Base-by-base conservation (phyloP, 2,888 invertebrate species). In the Nowickia ferox region DNA sequence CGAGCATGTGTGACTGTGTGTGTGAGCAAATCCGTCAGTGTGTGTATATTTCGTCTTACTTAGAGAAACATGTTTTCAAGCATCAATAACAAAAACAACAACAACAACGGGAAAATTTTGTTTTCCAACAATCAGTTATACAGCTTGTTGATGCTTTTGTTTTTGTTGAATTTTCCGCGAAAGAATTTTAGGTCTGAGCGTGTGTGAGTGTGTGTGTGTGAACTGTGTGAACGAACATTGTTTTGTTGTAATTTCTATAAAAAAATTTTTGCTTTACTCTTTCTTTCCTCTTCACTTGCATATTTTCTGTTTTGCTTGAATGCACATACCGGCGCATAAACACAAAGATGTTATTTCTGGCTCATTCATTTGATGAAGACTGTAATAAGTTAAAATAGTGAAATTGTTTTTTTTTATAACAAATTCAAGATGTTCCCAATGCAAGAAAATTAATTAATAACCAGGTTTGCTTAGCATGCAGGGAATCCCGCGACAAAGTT, bases 131-230 rank as follows among this genome's bases (percentile, higher is more conserved):
- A 74, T 74, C 57, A 51, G 17, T 66, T 38, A 17, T 42, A 15
- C 30, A 57, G 65, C 80, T 72, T 78, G 78, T 71, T 78, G 69
- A 53, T 78, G 61, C 17, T 78, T 22, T 40, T 65, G 55, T 57
- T 19, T 38, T 59, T 63, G 15, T 61, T 65, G 65, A 2, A 51
- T 51, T 68, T 68, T 48, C 11, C 57, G 22, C 48, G 48, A 38
- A 68, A n/a, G 30, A 30, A 17, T n/a, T 51, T 59, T 68, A n/a
- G 59, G 13, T 51, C 5, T 42, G 17, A 9, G 51, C 51, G 51
- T n/a, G 15, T 51, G 51, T n/a, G 10, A 8, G 15, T 78, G 40
- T 30, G 13, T 42, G 2, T 42, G 17, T 78, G 40, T 30, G 30
- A 5, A 30, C 30, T 30, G 30, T 30, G 30, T 30, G 30, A 30